Conservation (phyloP, 2,888 invertebrate species). For the Patella ulyssiponensis region DNA sequence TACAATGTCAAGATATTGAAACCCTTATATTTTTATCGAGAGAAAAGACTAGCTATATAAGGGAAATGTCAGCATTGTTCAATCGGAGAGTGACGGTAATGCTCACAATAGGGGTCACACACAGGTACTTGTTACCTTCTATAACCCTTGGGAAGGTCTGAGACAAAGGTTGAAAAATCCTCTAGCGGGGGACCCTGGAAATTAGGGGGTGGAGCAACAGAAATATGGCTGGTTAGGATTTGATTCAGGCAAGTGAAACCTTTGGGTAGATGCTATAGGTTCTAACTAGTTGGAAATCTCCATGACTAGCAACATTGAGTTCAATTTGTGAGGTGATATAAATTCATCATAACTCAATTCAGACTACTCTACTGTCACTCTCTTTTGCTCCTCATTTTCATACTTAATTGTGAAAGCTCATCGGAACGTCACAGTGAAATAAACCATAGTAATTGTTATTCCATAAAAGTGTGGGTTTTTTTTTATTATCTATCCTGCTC, state of each 20-base stretch:
- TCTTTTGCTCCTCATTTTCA: conserved; percentile 17
- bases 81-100: conserved; percentile 47
- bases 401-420: too few species aligned
- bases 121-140: conserved; percentile 45
- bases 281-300: conserved; percentile 51
- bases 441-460: too few species aligned
- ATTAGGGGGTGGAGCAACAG: conserved; percentile 55
- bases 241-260: conserved; percentile 40
- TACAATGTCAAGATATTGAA: too few species aligned
- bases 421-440: too few species aligned
- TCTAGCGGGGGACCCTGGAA: conserved; percentile 54
- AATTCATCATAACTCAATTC: conserved; percentile 59
- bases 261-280: conserved; percentile 42
- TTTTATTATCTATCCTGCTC: too few species aligned
- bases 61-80: fast-evolving
- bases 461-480: too few species aligned
- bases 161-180: conserved; percentile 52
- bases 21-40: too few species aligned
- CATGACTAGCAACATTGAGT: conserved; percentile 55
- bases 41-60: too few species aligned
- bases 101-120: conserved; percentile 61
- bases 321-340: conserved; percentile 55
- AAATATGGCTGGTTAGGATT: conserved; percentile 40
- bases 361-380: conserved; percentile 62
- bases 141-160: conserved; percentile 67